Evolutionary conservation across 2,888 invertebrate genomes (phyloP), one percentile per base, ranked within the genome.

Genomic region (Dasysyrphus albostriatus): DNA sequence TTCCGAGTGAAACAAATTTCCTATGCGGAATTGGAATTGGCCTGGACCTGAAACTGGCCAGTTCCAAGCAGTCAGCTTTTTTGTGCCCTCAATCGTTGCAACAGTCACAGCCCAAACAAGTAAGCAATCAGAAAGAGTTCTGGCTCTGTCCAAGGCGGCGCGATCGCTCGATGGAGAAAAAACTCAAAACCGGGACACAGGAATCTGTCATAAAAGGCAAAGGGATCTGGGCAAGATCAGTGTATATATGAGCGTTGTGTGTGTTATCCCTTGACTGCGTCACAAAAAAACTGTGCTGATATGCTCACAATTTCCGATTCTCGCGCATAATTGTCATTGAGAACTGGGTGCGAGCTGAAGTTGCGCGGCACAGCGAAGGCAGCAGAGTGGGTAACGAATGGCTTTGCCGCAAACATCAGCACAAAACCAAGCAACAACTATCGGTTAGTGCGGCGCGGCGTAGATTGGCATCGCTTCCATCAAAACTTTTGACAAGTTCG

Each of bases 401-500:
- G 69, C 24, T 67, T 49, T 42, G 74, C 51, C 74, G 51, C 63
- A 42, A 34, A 47, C 78, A 72, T 42, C 61, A 61, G 10, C 61
- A 61, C 24, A 24, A 24, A 24, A 24, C 39, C 16, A 37, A 12
- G 37, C 37, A 59, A 59, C 16, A 59, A 39, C 59, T 19, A 61
- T 61, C 24, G 34, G 34, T 34, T 56, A 34, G 58, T 16, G 74
- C 65, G 73, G 16, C 67, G 78, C 83, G 79, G 74, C 72, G 59
- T 61, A 83, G 88, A 88, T 88, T 88, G 88, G 83, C 88, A 88
- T 88, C 88, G 83, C 83, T 88, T 88, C 88, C 88, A 88, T 88
- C 88, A 88, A 88, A 88, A 88, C 82, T 88, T 88, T 88, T 88
- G 88, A 88, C 88, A 88, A 88, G 83, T 83, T 88, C 83, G 83